Conservation (phyloP, 2,797 vertebrate species). For the Chrysolophus pictus region DNA sequence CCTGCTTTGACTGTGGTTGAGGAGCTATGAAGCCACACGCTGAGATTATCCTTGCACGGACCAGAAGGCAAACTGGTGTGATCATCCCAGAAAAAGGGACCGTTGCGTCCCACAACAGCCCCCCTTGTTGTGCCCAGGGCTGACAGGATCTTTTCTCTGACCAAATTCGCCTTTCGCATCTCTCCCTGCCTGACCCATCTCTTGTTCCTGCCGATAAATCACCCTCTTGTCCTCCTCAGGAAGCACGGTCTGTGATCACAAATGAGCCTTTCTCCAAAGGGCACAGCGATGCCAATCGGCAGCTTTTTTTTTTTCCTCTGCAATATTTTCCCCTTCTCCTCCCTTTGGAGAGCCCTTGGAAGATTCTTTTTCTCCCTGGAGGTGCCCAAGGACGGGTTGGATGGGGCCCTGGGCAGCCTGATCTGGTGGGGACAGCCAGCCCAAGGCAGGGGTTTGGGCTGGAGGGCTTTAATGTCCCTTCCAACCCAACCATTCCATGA, state of each 20-base stretch:
- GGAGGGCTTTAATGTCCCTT: no score
- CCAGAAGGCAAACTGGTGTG: background rate
- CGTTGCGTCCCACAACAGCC: background rate
- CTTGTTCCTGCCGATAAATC: conserved; percentile 51
- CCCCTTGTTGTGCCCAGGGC: background rate
- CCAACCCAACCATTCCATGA: no score
- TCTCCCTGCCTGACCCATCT: conserved; percentile 31
- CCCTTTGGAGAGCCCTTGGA: background rate
- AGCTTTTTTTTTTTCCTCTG: background rate
- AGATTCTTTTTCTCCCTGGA: no score
- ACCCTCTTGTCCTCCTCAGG: conserved; percentile 47
- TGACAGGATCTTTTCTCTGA: background rate
- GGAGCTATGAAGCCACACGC: background rate
- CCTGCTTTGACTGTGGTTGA: background rate
- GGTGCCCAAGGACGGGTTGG: no score
- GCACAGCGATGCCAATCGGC: background rate
- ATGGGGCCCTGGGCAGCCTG: no score
- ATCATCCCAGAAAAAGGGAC: background rate
- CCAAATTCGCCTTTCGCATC: background rate
- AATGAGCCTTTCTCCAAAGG: background rate
- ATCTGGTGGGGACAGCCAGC: no score
- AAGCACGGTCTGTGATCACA: background rate
- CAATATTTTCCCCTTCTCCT: background rate
- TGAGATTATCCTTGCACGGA: background rate
- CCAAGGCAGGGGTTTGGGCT: no score